Evolutionary conservation across 2,888 invertebrate species (phyloP).

Genomic region (Drosophila ustulata): DNA sequence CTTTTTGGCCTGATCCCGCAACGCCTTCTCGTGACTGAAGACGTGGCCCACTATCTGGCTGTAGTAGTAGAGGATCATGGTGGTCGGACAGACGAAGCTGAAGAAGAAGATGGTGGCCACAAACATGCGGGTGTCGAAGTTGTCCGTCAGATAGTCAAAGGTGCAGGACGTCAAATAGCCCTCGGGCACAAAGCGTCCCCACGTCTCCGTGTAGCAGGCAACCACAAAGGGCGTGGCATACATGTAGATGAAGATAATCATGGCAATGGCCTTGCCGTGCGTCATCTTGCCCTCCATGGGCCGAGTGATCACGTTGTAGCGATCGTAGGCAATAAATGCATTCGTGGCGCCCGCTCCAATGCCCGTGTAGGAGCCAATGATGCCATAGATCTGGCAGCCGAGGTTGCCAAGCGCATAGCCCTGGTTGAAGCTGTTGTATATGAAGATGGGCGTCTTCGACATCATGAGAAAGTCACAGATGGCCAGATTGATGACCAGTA

Average conservation of each 20-base stretch:
- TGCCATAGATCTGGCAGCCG: slow-evolving; percentile 91
- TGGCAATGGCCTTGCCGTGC: slow-evolving; percentile 91
- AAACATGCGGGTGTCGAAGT: slow-evolving; percentile 92
- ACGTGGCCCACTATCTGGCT: slow-evolving; percentile 94
- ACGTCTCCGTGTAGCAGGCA: slow-evolving; percentile 92
- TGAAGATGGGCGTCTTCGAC: slow-evolving; percentile 91
- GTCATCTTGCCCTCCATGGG: slow-evolving; percentile 94
- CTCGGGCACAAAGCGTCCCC: slow-evolving; percentile 95
- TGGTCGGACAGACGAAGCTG: slow-evolving; percentile 92
- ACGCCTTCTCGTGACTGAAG: slow-evolving; percentile 93
- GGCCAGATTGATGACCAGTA: slow-evolving; percentile 93
- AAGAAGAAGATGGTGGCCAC: slow-evolving; percentile 91
- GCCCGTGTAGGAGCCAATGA: slow-evolving; percentile 92
- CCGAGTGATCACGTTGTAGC: slow-evolving; percentile 91
- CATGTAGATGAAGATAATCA: slow-evolving; percentile 90
- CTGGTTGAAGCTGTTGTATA: slow-evolving; percentile 90
- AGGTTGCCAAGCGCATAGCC: slow-evolving; percentile 91
- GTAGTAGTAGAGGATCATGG: slow-evolving; percentile 92
- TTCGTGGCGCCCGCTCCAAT: slow-evolving; percentile 93
- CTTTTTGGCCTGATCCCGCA: slow-evolving; percentile 83
- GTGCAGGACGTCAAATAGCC: slow-evolving; percentile 95
- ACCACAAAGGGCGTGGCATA: slow-evolving; percentile 93
- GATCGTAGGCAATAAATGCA: slow-evolving; percentile 94
- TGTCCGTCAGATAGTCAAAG: slow-evolving; percentile 93
- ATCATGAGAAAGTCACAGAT: slow-evolving; percentile 95